Percentiles rank a stretch among this genome's conserved stretches.
Conservation (phyloP, 2,113 vertebrate genomes). For the Pampusana beccarii region DNA sequence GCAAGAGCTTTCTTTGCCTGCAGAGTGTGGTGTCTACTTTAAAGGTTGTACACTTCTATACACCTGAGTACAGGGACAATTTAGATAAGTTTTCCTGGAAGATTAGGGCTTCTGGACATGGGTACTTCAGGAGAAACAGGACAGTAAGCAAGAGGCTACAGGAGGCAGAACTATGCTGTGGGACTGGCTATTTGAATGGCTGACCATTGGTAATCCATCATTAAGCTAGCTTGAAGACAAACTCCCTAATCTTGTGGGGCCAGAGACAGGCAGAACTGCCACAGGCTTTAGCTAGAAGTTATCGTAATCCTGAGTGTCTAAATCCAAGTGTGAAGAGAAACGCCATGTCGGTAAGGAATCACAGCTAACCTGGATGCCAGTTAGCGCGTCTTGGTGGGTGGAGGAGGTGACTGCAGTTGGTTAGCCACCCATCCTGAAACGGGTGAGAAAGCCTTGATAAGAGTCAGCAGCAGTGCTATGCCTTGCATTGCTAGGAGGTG, state of each 20-base stretch:
- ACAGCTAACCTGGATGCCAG: not conserved
- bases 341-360: not conserved
- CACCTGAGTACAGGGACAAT: not conserved
- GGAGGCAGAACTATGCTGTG: not conserved
- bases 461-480: not conserved
- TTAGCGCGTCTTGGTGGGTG: rapidly evolving
- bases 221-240: not conserved
- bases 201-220: not conserved
- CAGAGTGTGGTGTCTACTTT: not conserved
- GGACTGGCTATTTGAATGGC: not conserved
- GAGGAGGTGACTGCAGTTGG: not conserved
- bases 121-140: not conserved
- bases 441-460: not conserved
- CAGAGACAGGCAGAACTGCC: not conserved
- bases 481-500: too few species aligned
- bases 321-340: not conserved
- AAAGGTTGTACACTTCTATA: not conserved
- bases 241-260: not conserved
- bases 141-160: not conserved
- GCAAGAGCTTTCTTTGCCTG: not conserved
- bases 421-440: not conserved
- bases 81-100: not conserved
- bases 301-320: rapidly evolving
- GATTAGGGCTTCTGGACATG: not conserved
- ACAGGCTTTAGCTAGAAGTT: not conserved